phyloP scores from a whole-genome alignment of 1,140 invertebrate genomes.

The Heliothis virescens region DNA sequence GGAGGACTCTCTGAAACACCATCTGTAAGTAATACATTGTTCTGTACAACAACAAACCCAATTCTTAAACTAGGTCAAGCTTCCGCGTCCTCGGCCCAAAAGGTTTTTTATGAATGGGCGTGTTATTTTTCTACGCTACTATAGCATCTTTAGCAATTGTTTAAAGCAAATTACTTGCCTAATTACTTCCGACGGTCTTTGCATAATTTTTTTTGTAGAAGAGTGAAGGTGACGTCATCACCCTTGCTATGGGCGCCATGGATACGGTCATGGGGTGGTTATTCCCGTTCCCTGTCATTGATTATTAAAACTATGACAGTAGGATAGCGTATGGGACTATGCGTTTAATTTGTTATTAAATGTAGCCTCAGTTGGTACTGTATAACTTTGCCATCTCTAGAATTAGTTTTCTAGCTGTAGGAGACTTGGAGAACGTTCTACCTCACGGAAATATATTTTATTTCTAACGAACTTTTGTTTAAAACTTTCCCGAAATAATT shows the following conservation, averaged over 20 bases:
- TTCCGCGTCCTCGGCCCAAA: constrained; percentile 74
- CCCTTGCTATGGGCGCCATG: constrained; percentile 38
- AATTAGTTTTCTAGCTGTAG: no score
- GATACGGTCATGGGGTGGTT: constrained; percentile 42
- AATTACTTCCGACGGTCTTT: not conserved
- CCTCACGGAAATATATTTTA: not conserved
- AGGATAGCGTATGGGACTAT: not conserved
- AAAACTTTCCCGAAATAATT: not conserved
- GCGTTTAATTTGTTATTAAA: not conserved
- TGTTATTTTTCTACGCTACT: constrained; percentile 60
- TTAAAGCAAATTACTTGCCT: constrained; percentile 4
- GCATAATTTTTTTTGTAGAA: constrained; percentile 3
- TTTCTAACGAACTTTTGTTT: constrained; percentile 1
- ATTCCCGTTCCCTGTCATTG: constrained; percentile 41
- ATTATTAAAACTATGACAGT: constrained; percentile 36
- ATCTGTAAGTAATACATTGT: constrained; percentile 71
- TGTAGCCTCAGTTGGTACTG: not conserved
- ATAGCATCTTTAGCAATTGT: constrained; percentile 35
- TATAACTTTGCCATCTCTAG: no score
- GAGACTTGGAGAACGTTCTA: no score
- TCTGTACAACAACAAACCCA: constrained; percentile 42
- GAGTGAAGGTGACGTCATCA: constrained; percentile 34
- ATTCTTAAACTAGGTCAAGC: constrained; percentile 76
- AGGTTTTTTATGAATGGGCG: constrained; percentile 71
- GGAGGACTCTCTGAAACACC: constrained; percentile 73